phyloP scores from a whole-genome alignment of 1,140 invertebrate species.

The Cydia pomonella region DNA sequence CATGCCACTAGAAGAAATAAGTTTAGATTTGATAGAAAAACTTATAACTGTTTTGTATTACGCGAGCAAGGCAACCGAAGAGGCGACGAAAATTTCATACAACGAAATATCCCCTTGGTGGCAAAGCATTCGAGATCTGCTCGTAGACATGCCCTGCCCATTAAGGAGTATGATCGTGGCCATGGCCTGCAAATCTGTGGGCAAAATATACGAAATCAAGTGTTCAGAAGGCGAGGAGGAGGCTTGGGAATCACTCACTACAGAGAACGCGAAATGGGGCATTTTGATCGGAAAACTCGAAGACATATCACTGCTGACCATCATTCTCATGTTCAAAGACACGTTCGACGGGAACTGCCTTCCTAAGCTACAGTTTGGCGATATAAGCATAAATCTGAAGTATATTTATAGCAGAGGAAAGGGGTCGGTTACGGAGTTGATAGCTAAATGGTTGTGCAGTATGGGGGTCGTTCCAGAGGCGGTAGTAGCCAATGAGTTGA shows the following conservation, averaged over 20 bases:
- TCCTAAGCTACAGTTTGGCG: slow-evolving; percentile 82
- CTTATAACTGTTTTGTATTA: slow-evolving; percentile 73
- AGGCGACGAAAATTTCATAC: slow-evolving; percentile 79
- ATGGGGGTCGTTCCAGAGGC: slow-evolving; percentile 85
- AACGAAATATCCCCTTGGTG: slow-evolving; percentile 88
- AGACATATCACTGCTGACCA: slow-evolving; percentile 90
- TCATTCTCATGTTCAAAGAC: slow-evolving; percentile 83
- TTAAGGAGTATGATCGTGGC: slow-evolving; percentile 87
- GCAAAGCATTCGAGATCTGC: slow-evolving; percentile 85
- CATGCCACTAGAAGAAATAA: slow-evolving; percentile 75
- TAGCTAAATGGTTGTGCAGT: slow-evolving; percentile 89
- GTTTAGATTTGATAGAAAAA: slow-evolving; percentile 78
- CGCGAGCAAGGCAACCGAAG: slow-evolving; percentile 67
- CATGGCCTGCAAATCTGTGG: slow-evolving; percentile 88
- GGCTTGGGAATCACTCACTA: slow-evolving; percentile 92
- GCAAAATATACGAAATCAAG: slow-evolving; percentile 71
- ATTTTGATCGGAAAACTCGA: slow-evolving; percentile 93
- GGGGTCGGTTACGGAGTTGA: slow-evolving; percentile 91
- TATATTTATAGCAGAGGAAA: slow-evolving; percentile 89
- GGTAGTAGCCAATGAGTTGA: slow-evolving; percentile 65
- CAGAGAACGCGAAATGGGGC: slow-evolving; percentile 92
- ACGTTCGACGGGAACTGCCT: slow-evolving; percentile 61
- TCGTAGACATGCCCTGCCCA: slow-evolving; percentile 86
- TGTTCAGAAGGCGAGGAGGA: slow-evolving; percentile 79
- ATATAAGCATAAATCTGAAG: slow-evolving; percentile 86